Evolutionary conservation across 2,113 vertebrate genomes (phyloP), one percentile per base, ranked within the genome.

Genomic region (Microtus montanus): DNA sequence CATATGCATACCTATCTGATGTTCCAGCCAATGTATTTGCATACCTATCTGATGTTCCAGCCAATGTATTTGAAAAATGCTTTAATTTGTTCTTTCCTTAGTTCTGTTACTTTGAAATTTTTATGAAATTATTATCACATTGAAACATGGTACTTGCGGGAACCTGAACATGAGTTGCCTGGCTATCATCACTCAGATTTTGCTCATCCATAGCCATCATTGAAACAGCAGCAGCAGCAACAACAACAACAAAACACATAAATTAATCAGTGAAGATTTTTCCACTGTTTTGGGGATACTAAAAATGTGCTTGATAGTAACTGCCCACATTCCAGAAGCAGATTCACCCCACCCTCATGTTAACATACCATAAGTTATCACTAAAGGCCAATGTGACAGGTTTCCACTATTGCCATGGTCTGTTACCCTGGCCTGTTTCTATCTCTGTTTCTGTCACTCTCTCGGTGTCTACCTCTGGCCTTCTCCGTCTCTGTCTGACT

Each of bases 251-350:
- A 64, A 64, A 26, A 64, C 13, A 20, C 3, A 24, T 91, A 92
- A 66, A 44, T 79, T 96, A 92, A 96, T 92, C 22, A 86, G 17
- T 78, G 10, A n/a, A 88, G 89, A 83, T 41, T 61, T 85, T 90
- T 89, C 68, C 96, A 80, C 33, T 7, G 3, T 0, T 87, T 97
- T 93, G 73, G 49, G 7, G 94, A 90, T 93, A 68, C 5, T 11
- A 89, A 93, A 87, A 89, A 94, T 44, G 49, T 44, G 49, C 49
- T 92, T 94, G 66, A 70, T 70, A 70, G 33, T 33, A 70, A 70
- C 14, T 17, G 14, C 30, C 66, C 33, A 70, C 30, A 35, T 70
- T 70, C 5, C 33, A 70, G 33, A 70, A 70, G 14, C 33, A 70
- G 33, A 14, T 70, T 70, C 33, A 70, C 3, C 33, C 66, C 68